Base-by-base conservation (phyloP, 2,888 invertebrate genomes). In the Torymus auratus region DNA sequence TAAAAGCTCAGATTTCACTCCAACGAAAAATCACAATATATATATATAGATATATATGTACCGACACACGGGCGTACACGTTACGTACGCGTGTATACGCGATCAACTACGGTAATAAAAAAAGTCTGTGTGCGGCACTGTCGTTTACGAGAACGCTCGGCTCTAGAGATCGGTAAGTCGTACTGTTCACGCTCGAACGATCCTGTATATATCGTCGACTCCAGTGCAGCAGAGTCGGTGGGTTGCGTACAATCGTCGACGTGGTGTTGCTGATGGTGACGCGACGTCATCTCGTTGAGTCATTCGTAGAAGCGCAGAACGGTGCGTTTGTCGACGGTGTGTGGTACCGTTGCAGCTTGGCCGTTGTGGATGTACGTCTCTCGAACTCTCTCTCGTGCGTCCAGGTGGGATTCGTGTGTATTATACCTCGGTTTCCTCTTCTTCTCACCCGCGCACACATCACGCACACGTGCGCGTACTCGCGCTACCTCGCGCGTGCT, bases 81-180 rank as follows among this genome's bases (percentile, higher is more conserved):
- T 41, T 41, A 41, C 41, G 41, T 41, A 41, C 41, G 41, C 41
- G 41, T 41, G 41, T 41, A 41, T 41, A 41, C 41, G 41, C 41
- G 41, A 41, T 41, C n/a, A 72, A 60, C 3, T 20, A 58, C 12
- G 60, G 14, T 67, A 78, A 41, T 41, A 41, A 41, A 78, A 65
- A 70, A 60, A 61, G 53, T 28, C n/a, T 65, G 17, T 41, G 28
- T 17, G 17, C 15, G 52, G 65, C 58, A 58, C 67, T 67, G 55
- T 41, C 41, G 23, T 56, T 69, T 53, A 62, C 72, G 55, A 52
- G 67, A 72, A 64, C 77, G 77, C 55, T 62, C 64, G 56, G 75
- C n/a, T 41, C 7, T 41, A 15, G 7, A 15, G 7, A 60, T 75
- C 23, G 50, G 53, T 60, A 41, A 41, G 7, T 41, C 41, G 41